phyloP scores from a whole-genome alignment of 2,888 invertebrate species.

The Stegophylla sp. region DNA sequence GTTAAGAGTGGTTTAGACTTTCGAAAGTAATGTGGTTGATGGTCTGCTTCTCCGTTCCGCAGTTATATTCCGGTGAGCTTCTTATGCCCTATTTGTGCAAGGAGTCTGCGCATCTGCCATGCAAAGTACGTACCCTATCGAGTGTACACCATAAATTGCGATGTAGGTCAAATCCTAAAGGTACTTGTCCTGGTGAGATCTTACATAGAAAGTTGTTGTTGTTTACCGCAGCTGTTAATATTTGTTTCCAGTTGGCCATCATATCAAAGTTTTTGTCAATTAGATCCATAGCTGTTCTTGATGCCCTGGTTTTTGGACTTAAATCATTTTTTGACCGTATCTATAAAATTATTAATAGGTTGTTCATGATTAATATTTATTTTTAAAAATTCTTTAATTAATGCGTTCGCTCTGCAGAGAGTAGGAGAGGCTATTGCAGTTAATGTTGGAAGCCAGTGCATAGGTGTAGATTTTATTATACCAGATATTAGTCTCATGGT shows the following conservation, averaged over 20 bases:
- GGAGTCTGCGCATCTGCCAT: constrained; percentile 14
- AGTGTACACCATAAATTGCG: constrained; percentile 28
- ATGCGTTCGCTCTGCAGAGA: constrained; percentile 63
- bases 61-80: constrained; percentile 17
- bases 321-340: background rate
- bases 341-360: constrained; percentile 5
- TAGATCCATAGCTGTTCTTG: background rate
- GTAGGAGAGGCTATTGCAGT: background rate
- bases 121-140: constrained; percentile 14
- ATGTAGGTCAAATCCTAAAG: constrained; percentile 30
- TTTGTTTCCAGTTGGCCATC: background rate
- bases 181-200: constrained; percentile 17
- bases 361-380: constrained; percentile 1
- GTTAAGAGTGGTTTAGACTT: background rate
- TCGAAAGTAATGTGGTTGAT: background rate
- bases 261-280: background rate
- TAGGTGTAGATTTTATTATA: constrained; percentile 22
- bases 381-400: constrained; percentile 6
- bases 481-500: constrained; percentile 27
- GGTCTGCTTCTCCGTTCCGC: background rate
- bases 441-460: constrained; percentile 1
- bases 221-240: background rate
- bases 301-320: background rate
- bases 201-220: too few relatives aligned
- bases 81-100: constrained; percentile 23